Evolutionary conservation across 2,888 invertebrate genomes (phyloP).

Genomic region (Brachypalpus laphriformis): DNA sequence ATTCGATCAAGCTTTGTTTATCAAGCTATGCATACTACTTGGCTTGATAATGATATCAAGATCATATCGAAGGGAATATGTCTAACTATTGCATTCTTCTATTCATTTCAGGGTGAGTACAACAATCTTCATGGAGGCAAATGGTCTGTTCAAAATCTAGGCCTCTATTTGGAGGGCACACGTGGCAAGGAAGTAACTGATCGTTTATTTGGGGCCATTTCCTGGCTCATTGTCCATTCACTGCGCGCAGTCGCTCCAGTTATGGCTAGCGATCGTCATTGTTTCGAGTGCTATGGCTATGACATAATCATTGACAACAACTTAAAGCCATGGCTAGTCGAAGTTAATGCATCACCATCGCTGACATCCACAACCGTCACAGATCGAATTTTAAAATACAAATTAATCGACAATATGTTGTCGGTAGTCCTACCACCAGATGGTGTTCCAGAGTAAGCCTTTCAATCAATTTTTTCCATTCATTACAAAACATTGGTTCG

Average conservation of each 20-base stretch:
- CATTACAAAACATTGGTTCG: slow-evolving; percentile 15
- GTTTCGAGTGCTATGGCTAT: slow-evolving; percentile 92
- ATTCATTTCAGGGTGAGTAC: slow-evolving; percentile 90
- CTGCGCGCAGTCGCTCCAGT: slow-evolving; percentile 95
- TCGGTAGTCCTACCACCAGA: slow-evolving; percentile 94
- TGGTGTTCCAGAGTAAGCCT: slow-evolving; percentile 91
- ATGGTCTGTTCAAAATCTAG: slow-evolving; percentile 95
- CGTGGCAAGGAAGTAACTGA: slow-evolving; percentile 94
- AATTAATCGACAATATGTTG: slow-evolving; percentile 95
- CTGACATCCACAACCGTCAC: slow-evolving; percentile 96
- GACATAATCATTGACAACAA: slow-evolving; percentile 98
- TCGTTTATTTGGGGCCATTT: slow-evolving; percentile 93
- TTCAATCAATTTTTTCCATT: not conserved
- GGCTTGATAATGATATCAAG: too few relatives aligned
- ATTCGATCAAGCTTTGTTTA: too few relatives aligned
- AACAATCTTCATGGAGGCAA: slow-evolving; percentile 97
- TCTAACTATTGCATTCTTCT: not conserved
- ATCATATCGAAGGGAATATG: too few relatives aligned
- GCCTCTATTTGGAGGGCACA: slow-evolving; percentile 95
- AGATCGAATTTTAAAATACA: slow-evolving; percentile 96
- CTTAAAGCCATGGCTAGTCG: slow-evolving; percentile 96
- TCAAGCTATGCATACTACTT: too few relatives aligned
- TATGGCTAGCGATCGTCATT: slow-evolving; percentile 94
- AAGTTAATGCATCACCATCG: slow-evolving; percentile 97
- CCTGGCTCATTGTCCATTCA: slow-evolving; percentile 95